Evolutionary conservation across 2,888 invertebrate genomes (phyloP).

Genomic region (Chalcis sispes): DNA sequence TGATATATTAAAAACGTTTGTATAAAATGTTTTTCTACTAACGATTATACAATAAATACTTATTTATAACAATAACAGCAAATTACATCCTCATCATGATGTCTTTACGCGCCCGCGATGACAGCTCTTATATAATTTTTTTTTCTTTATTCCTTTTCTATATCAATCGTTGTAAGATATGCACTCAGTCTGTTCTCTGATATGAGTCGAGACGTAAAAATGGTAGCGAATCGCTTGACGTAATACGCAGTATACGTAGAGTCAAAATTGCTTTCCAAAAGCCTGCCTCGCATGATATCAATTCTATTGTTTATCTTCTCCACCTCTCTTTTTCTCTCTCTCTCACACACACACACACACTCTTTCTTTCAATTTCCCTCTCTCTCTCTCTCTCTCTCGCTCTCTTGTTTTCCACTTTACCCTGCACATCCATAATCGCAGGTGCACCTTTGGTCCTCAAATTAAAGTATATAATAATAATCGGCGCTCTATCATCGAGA

Average conservation of each 20-base stretch:
- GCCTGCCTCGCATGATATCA: no score
- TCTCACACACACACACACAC: neutral
- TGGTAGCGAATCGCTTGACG: neutral
- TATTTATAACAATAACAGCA: conserved; percentile 70
- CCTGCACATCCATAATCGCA: neutral
- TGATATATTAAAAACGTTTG: conserved; percentile 63
- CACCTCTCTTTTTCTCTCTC: no score
- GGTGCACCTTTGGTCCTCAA: conserved; percentile 36
- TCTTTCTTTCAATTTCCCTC: neutral
- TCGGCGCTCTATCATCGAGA: neutral
- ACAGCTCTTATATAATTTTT: neutral
- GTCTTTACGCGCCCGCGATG: neutral
- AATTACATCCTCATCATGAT: conserved; percentile 56
- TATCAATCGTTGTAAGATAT: conserved; percentile 16
- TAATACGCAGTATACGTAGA: no score
- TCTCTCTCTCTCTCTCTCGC: neutral
- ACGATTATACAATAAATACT: conserved; percentile 75
- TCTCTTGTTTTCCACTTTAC: no score
- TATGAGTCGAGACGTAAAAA: conserved; percentile 14
- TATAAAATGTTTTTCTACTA: conserved; percentile 70
- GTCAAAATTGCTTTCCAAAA: no score
- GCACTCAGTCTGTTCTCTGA: conserved; percentile 17
- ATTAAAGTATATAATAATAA: neutral
- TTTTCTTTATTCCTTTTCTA: conserved; percentile 9
- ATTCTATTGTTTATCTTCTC: no score